Conservation (phyloP, 2,113 vertebrate species). For the Ochotona curzoniae region DNA sequence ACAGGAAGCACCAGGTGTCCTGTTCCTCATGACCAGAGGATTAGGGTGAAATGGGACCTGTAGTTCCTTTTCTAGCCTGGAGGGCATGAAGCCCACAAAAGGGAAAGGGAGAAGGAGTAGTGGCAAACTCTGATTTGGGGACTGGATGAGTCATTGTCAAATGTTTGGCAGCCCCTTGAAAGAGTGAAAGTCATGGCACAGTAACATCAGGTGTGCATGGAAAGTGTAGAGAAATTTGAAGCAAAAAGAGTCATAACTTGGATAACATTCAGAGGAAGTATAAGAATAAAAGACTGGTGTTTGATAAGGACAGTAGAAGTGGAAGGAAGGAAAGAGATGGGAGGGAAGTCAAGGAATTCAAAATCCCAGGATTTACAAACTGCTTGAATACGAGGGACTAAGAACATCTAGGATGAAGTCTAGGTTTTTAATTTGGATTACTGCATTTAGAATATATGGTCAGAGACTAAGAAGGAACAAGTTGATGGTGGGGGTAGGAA, state of each 20-base stretch:
- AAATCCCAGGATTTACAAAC: not conserved
- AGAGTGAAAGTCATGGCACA: not conserved
- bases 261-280: not conserved
- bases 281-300: not conserved
- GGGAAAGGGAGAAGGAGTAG: not conserved
- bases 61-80: not conserved
- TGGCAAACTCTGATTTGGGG: not conserved
- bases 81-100: not conserved
- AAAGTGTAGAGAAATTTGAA: constrained; percentile 17
- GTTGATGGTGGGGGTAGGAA: not conserved
- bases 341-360: not conserved
- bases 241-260: not conserved
- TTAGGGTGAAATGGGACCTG: not conserved
- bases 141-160: not conserved
- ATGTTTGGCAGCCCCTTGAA: not conserved
- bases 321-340: not conserved
- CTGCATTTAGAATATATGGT: not conserved
- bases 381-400: not conserved
- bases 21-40: not conserved
- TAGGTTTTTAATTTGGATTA: constrained; percentile 7
- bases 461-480: not conserved
- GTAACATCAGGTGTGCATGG: not conserved
- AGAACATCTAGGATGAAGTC: not conserved
- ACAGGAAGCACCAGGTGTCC: not conserved
- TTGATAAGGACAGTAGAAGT: not conserved